Evolutionary conservation across 2,113 vertebrate species (phyloP), one percentile per base, ranked within the genome.

Genomic region (Phoxinus phoxinus): DNA sequence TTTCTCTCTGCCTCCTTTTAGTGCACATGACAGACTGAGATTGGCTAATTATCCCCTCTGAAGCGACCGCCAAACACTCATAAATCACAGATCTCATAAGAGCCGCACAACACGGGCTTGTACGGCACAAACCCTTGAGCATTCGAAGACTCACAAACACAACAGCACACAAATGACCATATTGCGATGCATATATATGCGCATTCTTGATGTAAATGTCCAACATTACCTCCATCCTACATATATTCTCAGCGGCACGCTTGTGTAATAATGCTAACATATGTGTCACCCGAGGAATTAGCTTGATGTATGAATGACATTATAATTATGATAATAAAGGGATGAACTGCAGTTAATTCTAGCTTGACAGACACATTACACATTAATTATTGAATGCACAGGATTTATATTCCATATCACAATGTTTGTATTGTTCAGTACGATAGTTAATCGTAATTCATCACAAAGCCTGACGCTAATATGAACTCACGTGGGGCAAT

Each of bases 11-110:
- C 93, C 88, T 89, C 74, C 86, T 92, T 93, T 92, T 91, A 94
- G 91, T 93, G 94, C 91, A 93, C 91, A 93, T 92, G 94, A 94
- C 93, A 94, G 90, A 91, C 92, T 90, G 91, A 94, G 94, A 95
- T 94, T 95, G 93, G 93, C 92, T 95, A 94, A 96, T 95, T 95
- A 95, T 92, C 91, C 93, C 91, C 87, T 94, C 91, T 89, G 92
- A 93, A 94, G 92, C 92, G 84, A 90, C 89, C 91, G 91, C 90
- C 91, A 88, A 88, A 77, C 86, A 88, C 88, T 93, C 92, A 95
- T 95, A 95, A 95, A 95, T 95, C 95, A 95, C 88, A 86, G 81
- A 61, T 88, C 91, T 93, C 91, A 90, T 90, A 93, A 93, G 90
- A 91, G 88, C 78, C 48, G 83, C 83, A 88, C 87, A 90, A 83